Percentiles rank a stretch among this genome's conserved stretches.
phyloP scores from a whole-genome alignment of 1,140 invertebrate species.

The Formica selysi region DNA sequence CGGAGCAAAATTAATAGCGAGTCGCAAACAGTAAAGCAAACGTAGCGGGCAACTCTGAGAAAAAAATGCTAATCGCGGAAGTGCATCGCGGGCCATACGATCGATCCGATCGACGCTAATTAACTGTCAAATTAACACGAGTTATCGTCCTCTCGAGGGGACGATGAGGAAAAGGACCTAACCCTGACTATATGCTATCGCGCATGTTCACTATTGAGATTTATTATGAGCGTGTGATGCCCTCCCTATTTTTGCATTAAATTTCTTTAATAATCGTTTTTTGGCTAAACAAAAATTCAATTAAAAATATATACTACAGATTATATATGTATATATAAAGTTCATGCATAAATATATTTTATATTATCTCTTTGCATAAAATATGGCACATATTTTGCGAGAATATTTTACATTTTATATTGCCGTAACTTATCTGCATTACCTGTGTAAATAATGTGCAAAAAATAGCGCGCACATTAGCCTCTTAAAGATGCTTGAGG shows the following conservation, averaged over 20 bases:
- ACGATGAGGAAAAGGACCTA: slow-evolving; percentile 13
- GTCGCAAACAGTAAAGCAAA: slow-evolving; percentile 55
- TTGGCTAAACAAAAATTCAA: not conserved
- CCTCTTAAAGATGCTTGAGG: slow-evolving; percentile 23
- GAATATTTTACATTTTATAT: too few relatives aligned
- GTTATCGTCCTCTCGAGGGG: slow-evolving; percentile 74
- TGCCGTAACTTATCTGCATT: slow-evolving; percentile 9
- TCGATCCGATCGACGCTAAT: slow-evolving; percentile 80
- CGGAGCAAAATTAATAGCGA: slow-evolving; percentile 34
- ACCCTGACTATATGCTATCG: slow-evolving; percentile 7
- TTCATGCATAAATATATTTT: not conserved
- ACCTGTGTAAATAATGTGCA: slow-evolving; percentile 1
- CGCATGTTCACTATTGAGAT: slow-evolving; percentile 15
- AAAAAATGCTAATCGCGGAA: slow-evolving; percentile 72
- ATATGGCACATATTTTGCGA: not conserved
- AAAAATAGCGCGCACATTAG: not conserved
- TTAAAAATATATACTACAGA: not conserved
- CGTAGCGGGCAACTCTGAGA: slow-evolving; percentile 6
- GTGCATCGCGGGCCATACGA: slow-evolving; percentile 72
- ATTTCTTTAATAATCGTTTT: not conserved
- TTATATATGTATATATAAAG: not conserved
- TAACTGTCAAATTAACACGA: slow-evolving; percentile 82
- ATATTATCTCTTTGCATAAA: not conserved
- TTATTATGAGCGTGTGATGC: slow-evolving; percentile 46
- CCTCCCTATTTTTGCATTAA: not conserved